Percentiles rank a stretch among this genome's conserved stretches.
Evolutionary conservation across 2,797 vertebrate genomes (phyloP).

Genomic region (Lepilemur ruficaudatus): DNA sequence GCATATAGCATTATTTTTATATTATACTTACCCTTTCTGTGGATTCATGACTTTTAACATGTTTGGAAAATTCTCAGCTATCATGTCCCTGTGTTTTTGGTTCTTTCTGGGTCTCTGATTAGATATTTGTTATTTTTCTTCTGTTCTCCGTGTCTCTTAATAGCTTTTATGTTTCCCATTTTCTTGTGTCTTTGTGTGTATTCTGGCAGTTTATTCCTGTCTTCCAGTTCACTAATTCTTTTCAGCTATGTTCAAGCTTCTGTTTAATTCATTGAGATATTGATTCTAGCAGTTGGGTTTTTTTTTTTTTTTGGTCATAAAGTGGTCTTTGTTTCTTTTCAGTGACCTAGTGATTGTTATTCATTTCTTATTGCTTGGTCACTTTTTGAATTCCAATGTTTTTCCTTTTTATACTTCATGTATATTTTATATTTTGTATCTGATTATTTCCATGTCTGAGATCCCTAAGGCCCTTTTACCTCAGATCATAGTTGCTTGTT

Average conservation of each 20-base stretch:
- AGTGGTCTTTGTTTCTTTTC: not conserved
- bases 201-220: not conserved
- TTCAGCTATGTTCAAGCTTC: not conserved
- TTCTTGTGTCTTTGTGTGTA: not conserved
- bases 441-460: not conserved
- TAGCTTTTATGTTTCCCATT: not conserved
- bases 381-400: not conserved
- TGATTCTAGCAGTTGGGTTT: not conserved
- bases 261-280: not conserved
- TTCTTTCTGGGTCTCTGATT: not conserved
- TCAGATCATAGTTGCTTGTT: not conserved
- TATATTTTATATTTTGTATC: not conserved
- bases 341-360: not conserved
- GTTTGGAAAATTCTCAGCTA: constrained; percentile 9
- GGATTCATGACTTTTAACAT: not conserved
- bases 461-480: not conserved
- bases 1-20: not conserved
- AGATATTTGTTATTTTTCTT: constrained; percentile 39
- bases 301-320: not conserved
- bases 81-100: not conserved
- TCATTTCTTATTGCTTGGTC: not conserved
- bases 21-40: not conserved
- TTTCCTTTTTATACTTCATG: not conserved
- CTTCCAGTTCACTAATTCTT: not conserved
- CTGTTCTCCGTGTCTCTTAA: not conserved